A percentile compares a stretch with the other conserved stretches of the same genome.
Evolutionary conservation across 2,888 invertebrate species (phyloP).

Genomic region (Aphidoletes aphidimyza): DNA sequence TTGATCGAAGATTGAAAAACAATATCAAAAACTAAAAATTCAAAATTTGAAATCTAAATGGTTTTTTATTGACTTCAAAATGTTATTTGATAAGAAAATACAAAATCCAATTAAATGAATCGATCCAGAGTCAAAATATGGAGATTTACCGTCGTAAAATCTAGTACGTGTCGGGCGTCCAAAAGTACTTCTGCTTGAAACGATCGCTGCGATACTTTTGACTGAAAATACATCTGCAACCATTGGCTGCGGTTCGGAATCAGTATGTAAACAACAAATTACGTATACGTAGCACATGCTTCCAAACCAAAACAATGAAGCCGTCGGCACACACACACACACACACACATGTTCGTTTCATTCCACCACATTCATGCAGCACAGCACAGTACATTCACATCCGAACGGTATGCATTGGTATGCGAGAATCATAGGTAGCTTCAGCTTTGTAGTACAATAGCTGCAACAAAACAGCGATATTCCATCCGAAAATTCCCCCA

Average conservation of each 20-base stretch:
- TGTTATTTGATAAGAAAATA: too few species aligned
- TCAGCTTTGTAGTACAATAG: neutral
- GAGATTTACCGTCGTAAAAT: neutral
- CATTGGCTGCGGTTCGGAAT: neutral
- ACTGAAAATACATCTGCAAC: neutral
- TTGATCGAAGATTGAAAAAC: too few species aligned
- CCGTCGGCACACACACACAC: too few species aligned
- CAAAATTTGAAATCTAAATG: neutral
- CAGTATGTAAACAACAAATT: conserved; percentile 18
- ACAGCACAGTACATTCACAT: too few species aligned
- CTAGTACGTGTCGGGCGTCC: neutral
- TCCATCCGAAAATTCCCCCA: neutral
- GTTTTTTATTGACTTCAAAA: too few species aligned
- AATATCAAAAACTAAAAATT: neutral
- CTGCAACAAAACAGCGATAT: too few species aligned
- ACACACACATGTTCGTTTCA: neutral
- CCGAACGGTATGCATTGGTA: neutral
- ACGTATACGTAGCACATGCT: conserved; percentile 22
- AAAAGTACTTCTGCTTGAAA: neutral
- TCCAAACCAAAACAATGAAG: neutral
- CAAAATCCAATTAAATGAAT: neutral
- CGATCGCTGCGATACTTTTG: neutral
- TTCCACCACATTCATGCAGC: neutral
- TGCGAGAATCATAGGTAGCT: too few species aligned
- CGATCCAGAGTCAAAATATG: too few species aligned